Base-by-base conservation (phyloP, 2,888 invertebrate genomes). In the Ophion obscuratus region DNA sequence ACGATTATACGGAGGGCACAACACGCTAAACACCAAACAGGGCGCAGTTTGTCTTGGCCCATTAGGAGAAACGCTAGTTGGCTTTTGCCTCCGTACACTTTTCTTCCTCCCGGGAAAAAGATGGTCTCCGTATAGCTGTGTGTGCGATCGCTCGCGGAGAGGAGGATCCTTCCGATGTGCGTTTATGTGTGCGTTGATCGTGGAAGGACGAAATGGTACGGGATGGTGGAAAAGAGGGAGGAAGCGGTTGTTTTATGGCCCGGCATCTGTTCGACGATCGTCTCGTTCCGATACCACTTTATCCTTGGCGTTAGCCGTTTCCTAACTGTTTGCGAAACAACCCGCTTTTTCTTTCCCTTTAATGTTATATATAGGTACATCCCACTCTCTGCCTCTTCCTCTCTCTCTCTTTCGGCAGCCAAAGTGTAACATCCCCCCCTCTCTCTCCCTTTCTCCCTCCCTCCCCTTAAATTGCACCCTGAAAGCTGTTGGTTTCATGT, bases 231-330 rank as follows among this genome's bases (percentile, higher is more conserved):
- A 85, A 82, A 78, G 84, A 85, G 87, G 87, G 86, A 88, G 88
- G 88, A 90, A 93, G 93, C 90, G 92, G 91, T 93, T 94, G 94
- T 94, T 94, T 94, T 94, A 94, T 94, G 92, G 92, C 92, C 91
- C 92, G 91, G 94, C 94, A 93, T 94, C 94, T 94, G 93, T 94
- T 94, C 94, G 94, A 93, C 94, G 94, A 94, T 94, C 94, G 94
- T 93, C 93, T 94, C 94, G 93, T 94, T 94, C 94, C 94, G 94
- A 94, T 94, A 94, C 94, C 93, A 94, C 94, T 94, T 94, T 94
- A 94, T 94, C 93, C 93, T 94, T 90, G 89, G 92, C 93, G 93
- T 93, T 93, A 93, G 93, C 92, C 91, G 90, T 87, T 93, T 93
- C 94, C 93, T 92, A 93, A 93, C 93, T 93, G 92, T 94, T 94